A percentile compares a stretch with the other conserved stretches of the same genome.
Conservation (phyloP, 2,113 vertebrate genomes). For the Notarius quadriscutis region DNA sequence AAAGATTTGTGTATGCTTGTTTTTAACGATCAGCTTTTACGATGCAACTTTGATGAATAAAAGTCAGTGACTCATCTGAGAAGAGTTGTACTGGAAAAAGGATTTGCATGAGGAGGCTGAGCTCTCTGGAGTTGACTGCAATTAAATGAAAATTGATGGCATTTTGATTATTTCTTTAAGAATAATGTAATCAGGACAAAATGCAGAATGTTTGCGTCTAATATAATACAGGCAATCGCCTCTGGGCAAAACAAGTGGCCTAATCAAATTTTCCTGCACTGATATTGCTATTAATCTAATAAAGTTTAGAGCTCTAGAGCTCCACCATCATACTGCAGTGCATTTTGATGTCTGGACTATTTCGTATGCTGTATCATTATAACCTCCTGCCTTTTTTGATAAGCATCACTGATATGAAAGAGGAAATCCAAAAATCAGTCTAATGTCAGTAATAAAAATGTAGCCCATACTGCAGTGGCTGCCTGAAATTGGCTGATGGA, state of each 20-base stretch:
- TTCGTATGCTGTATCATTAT: slow-evolving; percentile 24
- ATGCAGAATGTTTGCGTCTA: slow-evolving; percentile 23
- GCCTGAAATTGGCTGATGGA: slow-evolving; percentile 42
- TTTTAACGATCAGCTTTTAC: background rate
- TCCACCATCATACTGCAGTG: slow-evolving; percentile 19
- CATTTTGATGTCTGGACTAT: slow-evolving; percentile 25
- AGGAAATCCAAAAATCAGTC: slow-evolving; percentile 22
- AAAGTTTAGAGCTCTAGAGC: slow-evolving; percentile 18
- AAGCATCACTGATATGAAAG: slow-evolving; percentile 30
- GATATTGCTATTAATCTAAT: slow-evolving; percentile 42
- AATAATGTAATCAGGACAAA: slow-evolving; percentile 32
- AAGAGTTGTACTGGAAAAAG: slow-evolving; percentile 31
- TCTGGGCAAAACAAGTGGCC: slow-evolving; percentile 26
- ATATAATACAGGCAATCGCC: slow-evolving; percentile 26
- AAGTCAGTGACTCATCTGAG: background rate
- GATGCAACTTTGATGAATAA: background rate
- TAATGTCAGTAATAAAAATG: slow-evolving; percentile 49
- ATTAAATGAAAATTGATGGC: slow-evolving; percentile 26
- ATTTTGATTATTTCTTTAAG: slow-evolving; percentile 36
- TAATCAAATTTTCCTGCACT: slow-evolving; percentile 28
- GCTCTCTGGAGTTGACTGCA: slow-evolving; percentile 14
- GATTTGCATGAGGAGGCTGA: background rate
- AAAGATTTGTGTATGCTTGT: background rate
- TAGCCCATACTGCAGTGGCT: slow-evolving; percentile 15
- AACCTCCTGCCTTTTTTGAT: slow-evolving; percentile 36